phyloP scores from a whole-genome alignment of 2,888 invertebrate genomes.

The Leucozona laternaria region DNA sequence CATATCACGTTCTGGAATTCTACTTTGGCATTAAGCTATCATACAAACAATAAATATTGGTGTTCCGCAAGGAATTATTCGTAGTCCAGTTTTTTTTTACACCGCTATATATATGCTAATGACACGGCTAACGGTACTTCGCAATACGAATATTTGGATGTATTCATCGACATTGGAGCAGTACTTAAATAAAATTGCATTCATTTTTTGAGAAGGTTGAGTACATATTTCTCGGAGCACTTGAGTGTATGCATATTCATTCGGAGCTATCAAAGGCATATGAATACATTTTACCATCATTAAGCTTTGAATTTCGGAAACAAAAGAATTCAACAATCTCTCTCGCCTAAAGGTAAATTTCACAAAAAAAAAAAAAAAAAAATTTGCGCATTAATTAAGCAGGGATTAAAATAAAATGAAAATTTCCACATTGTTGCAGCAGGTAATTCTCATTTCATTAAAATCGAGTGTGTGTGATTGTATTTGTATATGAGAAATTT shows the following conservation, averaged over 20 bases:
- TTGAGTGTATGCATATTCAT: not conserved
- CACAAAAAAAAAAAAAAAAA: not conserved
- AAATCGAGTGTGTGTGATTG: slow-evolving; percentile 9
- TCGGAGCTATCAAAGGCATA: not conserved
- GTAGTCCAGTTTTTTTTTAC: no score
- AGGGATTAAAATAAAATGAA: slow-evolving; percentile 21
- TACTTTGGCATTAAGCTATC: no score
- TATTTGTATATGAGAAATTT: not conserved
- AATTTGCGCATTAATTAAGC: slow-evolving; percentile 3
- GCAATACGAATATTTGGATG: no score
- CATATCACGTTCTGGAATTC: no score
- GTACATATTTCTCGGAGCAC: not conserved
- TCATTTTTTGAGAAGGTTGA: not conserved
- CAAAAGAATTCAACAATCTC: not conserved
- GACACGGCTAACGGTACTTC: no score
- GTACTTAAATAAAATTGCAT: no score
- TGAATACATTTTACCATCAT: not conserved
- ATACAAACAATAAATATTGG: no score
- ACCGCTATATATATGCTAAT: no score
- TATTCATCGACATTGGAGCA: no score
- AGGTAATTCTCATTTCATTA: slow-evolving; percentile 31
- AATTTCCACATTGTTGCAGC: slow-evolving; percentile 15
- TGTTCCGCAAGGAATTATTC: no score
- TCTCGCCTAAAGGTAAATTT: not conserved
- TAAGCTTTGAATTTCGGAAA: slow-evolving; percentile 18